Percentiles rank a stretch among this genome's conserved stretches.
Evolutionary conservation across 37 sponge, comb jelly and placozoan genomes (phyloP).

Genomic region (Axinella damicornis): DNA sequence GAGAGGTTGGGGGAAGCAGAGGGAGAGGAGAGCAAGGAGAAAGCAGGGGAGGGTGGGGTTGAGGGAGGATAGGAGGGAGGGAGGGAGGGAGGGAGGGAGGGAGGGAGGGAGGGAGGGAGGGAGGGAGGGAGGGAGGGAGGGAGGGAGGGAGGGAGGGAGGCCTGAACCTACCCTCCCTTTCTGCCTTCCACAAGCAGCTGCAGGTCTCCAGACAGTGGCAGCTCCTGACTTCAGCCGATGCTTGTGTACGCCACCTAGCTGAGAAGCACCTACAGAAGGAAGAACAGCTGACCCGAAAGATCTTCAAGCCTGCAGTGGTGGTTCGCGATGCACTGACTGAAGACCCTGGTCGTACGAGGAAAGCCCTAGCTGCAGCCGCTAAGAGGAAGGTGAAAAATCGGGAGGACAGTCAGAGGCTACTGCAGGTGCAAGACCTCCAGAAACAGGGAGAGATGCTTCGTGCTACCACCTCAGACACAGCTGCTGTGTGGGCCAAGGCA

Average conservation of each 20-base stretch:
- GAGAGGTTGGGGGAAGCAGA: no score
- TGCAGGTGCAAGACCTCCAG: background rate
- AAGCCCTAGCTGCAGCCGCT: no score
- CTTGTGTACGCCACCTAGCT: no score
- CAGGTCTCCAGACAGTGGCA: background rate
- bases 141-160: constrained; percentile 1
- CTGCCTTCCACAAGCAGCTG: constrained; percentile 9
- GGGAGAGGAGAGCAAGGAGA: no score
- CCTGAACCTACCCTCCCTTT: background rate
- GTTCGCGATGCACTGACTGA: no score
- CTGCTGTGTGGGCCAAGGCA: background rate
- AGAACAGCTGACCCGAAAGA: background rate
- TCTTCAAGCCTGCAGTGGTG: no score
- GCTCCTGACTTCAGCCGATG: constrained; percentile 6
- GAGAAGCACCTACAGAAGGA: background rate
- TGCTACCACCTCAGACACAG: background rate
- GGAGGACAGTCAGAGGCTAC: background rate
- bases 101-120: constrained; percentile 45
- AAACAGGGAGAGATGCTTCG: background rate
- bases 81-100: constrained; percentile 55
- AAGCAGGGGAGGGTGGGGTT: no score
- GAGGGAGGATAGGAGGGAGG: constrained; percentile 25
- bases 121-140: background rate
- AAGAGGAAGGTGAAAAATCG: no score
- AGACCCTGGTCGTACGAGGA: no score